Evolutionary conservation across 2,888 invertebrate genomes (phyloP).

Genomic region (Lasioglossum malachurum): DNA sequence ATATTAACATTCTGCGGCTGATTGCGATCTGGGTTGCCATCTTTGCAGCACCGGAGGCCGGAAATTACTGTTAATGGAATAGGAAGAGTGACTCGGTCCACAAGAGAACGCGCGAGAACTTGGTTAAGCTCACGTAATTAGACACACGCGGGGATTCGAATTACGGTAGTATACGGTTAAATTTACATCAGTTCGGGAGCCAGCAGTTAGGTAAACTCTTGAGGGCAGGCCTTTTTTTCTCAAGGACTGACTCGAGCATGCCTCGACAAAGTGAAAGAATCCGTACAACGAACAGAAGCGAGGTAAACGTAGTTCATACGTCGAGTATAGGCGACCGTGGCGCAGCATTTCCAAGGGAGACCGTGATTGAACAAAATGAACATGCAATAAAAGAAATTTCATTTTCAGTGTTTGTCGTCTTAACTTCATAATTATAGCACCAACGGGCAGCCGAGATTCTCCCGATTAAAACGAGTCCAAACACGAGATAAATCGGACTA

Average conservation of each 20-base stretch:
- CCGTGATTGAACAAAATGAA: not conserved
- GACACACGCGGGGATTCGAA: not conserved
- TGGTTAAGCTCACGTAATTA: conserved; percentile 12
- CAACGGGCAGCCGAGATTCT: not conserved
- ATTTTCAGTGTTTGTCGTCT: not conserved
- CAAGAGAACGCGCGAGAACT: not conserved
- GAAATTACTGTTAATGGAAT: conserved; percentile 10
- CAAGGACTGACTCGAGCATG: not conserved
- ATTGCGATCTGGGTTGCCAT: conserved; percentile 16
- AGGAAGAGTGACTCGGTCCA: conserved; percentile 4
- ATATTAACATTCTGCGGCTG: conserved; percentile 37
- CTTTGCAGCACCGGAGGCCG: not conserved
- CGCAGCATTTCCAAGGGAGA: too few relatives aligned
- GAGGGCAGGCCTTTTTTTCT: not conserved
- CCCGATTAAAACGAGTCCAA: too few relatives aligned
- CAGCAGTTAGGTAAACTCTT: not conserved
- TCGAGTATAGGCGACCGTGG: not conserved
- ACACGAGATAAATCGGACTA: too few relatives aligned
- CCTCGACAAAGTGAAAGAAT: not conserved
- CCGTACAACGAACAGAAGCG: not conserved
- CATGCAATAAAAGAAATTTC: not conserved
- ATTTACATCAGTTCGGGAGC: not conserved
- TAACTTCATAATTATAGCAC: not conserved
- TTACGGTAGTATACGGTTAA: not conserved
- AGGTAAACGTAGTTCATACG: not conserved